Evolutionary conservation across 2,888 invertebrate species (phyloP), one percentile per base, ranked within the genome.

Genomic region (Diadegma fenestrale): DNA sequence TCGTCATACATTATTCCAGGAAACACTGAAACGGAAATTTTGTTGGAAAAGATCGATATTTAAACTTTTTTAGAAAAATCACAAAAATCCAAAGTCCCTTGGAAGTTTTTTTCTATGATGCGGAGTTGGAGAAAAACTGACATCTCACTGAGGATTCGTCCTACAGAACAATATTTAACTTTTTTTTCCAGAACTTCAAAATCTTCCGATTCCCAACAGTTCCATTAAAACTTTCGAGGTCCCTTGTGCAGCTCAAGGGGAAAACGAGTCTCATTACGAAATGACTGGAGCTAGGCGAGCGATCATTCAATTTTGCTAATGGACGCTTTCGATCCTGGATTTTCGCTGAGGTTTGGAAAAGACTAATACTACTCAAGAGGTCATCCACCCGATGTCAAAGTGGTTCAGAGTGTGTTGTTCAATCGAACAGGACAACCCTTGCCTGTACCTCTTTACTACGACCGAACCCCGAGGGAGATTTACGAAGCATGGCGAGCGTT

Each of bases 291-390:
- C 61, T 30, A 30, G n/a, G 17, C 8, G 19, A 54, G 54, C 22
- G 37, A 84, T 73, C 80, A 64, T 51, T 86, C 80, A 58, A 84
- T 86, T 75, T 45, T 26, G 33, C 71, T 77, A 86, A 84, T 86
- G 79, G 54, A 73, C 48, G n/a, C 66, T 19, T 72, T 51, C n/a
- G 37, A 19, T 17, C 61, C 22, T 58, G 51, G 80, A 14, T 64
- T 77, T 58, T 66, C 77, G 84, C 68, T 48, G 72, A 72, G 73
- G 69, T 85, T 79, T 79, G 63, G 12, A 41, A 54, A 33, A 64
- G 41, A 51, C 64, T 77, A 72, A 84, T 76, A 80, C 72, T 48
- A 43, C 37, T 77, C 58, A 71, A 82, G 58, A 75, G 79, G 75
- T 79, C 76, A 63, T n/a, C 63, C 33, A 22, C 63, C 43, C 75